Evolutionary conservation across 1,140 invertebrate species (phyloP).

Genomic region (Phocides pigmalion): DNA sequence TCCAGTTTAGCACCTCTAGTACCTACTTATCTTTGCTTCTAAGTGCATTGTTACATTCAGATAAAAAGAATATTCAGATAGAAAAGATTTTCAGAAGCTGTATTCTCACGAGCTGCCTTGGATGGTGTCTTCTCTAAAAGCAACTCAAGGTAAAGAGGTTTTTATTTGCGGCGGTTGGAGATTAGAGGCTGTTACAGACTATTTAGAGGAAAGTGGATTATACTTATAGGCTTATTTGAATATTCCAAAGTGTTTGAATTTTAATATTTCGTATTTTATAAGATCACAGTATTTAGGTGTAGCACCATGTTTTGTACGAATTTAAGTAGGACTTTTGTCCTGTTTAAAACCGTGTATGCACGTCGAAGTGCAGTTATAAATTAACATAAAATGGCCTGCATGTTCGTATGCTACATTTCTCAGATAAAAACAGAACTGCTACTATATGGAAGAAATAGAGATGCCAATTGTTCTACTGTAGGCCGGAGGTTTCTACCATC

Average conservation of each 20-base stretch:
- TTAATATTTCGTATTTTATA: too few relatives aligned
- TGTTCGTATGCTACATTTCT: too few relatives aligned
- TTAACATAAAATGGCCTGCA: too few relatives aligned
- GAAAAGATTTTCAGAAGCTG: slow-evolving; percentile 25
- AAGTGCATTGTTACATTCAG: slow-evolving; percentile 21
- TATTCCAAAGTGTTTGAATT: neutral
- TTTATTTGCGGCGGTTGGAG: slow-evolving; percentile 17
- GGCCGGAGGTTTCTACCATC: too few relatives aligned
- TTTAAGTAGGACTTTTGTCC: too few relatives aligned
- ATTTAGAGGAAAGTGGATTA: slow-evolving; percentile 12
- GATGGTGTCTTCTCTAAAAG: slow-evolving; percentile 21
- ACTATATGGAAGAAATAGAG: too few relatives aligned
- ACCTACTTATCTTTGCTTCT: slow-evolving; percentile 15
- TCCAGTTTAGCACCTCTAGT: slow-evolving; percentile 16
- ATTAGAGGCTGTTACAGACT: slow-evolving; percentile 15
- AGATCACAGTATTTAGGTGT: too few relatives aligned
- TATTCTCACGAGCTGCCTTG: slow-evolving; percentile 20
- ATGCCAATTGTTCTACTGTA: too few relatives aligned
- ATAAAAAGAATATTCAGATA: slow-evolving; percentile 24
- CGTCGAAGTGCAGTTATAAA: too few relatives aligned
- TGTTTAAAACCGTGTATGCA: too few relatives aligned
- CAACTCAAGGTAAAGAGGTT: slow-evolving; percentile 14
- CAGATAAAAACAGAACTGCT: too few relatives aligned
- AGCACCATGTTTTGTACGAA: too few relatives aligned
- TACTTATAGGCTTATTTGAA: slow-evolving; percentile 6